phyloP scores from a whole-genome alignment of 2,113 vertebrate genomes.

The Struthidea cinerea region DNA sequence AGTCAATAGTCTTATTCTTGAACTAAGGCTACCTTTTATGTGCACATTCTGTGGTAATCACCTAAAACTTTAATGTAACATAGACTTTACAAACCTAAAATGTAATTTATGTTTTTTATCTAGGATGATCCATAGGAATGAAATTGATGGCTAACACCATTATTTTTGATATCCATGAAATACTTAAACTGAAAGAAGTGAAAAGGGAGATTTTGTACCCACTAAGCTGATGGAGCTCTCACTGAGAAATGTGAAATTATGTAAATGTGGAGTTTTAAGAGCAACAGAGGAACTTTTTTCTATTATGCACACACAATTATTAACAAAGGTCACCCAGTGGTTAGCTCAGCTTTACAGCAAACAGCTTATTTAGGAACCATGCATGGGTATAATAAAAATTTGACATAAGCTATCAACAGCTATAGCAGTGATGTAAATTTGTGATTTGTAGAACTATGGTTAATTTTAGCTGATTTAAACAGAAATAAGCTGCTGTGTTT shows the following conservation, averaged over 20 bases:
- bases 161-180: constrained; percentile 63
- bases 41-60: constrained; percentile 19
- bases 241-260: constrained; percentile 63
- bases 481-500: neutral
- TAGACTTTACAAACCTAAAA: constrained; percentile 46
- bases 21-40: constrained; percentile 30
- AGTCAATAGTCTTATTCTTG: constrained; percentile 8
- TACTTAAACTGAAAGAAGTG: constrained; percentile 27
- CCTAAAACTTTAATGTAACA: constrained; percentile 40
- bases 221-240: constrained; percentile 18
- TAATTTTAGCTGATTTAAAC: neutral
- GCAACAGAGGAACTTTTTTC: constrained; percentile 25
- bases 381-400: neutral
- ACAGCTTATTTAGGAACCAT: neutral
- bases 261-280: constrained; percentile 44
- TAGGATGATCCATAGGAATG: constrained; percentile 56
- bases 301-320: neutral
- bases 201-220: constrained; percentile 25
- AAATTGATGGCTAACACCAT: constrained; percentile 40
- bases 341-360: constrained; percentile 35
- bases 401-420: neutral
- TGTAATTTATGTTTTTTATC: constrained; percentile 61
- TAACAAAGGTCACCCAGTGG: constrained; percentile 16
- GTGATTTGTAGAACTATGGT: neutral
- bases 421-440: neutral